Base-by-base conservation (phyloP, 2,113 vertebrate genomes). In the Sebastes schlegelii region DNA sequence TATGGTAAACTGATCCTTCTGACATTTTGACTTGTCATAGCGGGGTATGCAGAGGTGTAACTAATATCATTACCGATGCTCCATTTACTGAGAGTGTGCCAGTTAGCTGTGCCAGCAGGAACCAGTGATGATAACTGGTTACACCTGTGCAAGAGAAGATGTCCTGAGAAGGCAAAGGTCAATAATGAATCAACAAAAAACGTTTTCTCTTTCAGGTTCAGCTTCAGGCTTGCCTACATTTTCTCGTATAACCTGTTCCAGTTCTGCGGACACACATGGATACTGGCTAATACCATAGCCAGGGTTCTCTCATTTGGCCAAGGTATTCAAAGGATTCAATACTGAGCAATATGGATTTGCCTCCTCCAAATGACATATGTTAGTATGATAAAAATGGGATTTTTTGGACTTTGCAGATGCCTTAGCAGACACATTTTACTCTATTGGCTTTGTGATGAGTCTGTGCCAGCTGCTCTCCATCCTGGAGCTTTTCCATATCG, bases 191-290 rank as follows among this genome's bases (percentile, higher is more conserved):
- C 3, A 34, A 77, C 10, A 58, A 48, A 55, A 17, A 3, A 8
- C 2, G 16, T 62, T 90, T 92, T 90, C 16, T 64, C 67, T 21
- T 84, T 2, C 91, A 98, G 97, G 89, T 85, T 93, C 23, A 95
- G 85, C 64, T 95, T 97, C 93, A 94, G 95, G 42, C 89, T 86
- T 0, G 77, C 16, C 12, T 99, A 98, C 85, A 95, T 97, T 34
- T 97, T 98, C 87, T 80, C 92, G 6, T 99, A 99, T 80, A 97
- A 99, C 88, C 93, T 99, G 87, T 87, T 97, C 58, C 98, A 99
- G 89, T 99, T 99, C 94, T 99, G 97, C 34, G 98, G 97, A 68
- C 97, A 98, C 92, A 98, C 98, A 1, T 99, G 98, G 98, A 97
- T 99, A 88, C 96, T 98, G 92, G 93, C 97, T 2, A 99, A 99